Evolutionary conservation across 2,113 vertebrate genomes (phyloP).

Genomic region (Oryctolagus cuniculus): DNA sequence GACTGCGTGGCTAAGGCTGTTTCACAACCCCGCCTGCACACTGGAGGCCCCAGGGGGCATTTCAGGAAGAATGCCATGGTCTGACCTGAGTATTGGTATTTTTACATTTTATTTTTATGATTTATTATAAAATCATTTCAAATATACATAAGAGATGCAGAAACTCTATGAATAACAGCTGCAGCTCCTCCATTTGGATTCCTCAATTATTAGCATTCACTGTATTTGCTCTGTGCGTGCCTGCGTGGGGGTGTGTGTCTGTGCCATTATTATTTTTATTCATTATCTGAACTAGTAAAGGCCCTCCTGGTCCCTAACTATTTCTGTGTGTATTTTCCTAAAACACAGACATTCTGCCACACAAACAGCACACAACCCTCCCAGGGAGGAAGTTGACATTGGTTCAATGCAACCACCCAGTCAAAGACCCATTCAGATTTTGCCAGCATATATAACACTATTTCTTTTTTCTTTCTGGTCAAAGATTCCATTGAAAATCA

Average conservation of each 20-base stretch:
- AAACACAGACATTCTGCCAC: not conserved
- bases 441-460: too few relatives aligned
- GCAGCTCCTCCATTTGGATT: not conserved
- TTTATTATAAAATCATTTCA: not conserved
- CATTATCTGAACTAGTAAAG: not conserved
- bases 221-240: not conserved
- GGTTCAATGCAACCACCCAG: too few relatives aligned
- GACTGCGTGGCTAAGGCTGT: fast-evolving
- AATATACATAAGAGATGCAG: not conserved
- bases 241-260: too few relatives aligned
- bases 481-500: too few relatives aligned
- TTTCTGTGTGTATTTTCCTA: too few relatives aligned
- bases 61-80: not conserved
- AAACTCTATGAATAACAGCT: not conserved
- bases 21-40: not conserved
- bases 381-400: too few relatives aligned
- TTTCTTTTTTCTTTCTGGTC: too few relatives aligned
- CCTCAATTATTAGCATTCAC: not conserved
- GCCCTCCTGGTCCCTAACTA: not conserved
- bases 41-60: too few relatives aligned
- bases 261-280: not conserved
- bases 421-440: too few relatives aligned
- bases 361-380: too few relatives aligned
- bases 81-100: not conserved
- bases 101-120: not conserved